Conservation (phyloP, 2,797 vertebrate genomes). For the Poeciliopsis infans region DNA sequence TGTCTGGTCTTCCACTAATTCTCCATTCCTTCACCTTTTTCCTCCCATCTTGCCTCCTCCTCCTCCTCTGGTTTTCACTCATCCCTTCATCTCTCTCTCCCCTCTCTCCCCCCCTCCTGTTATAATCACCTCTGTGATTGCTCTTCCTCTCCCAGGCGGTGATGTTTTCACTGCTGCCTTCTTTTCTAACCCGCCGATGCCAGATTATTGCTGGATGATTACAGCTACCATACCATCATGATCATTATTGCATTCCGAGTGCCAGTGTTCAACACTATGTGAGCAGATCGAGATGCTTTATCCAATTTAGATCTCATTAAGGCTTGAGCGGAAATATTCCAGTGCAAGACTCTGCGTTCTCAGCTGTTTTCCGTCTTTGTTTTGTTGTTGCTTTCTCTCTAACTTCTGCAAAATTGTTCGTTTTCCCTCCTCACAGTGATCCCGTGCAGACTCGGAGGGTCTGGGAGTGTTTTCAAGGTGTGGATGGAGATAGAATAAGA, state of each 20-base stretch:
- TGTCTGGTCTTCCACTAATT: constrained; percentile 36
- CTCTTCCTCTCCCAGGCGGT: constrained; percentile 72
- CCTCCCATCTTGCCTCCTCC: constrained; percentile 41
- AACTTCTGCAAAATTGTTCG: constrained; percentile 28
- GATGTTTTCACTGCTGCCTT: constrained; percentile 71
- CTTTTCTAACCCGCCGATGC: constrained; percentile 74
- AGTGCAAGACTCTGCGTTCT: constrained; percentile 46
- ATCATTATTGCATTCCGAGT: constrained; percentile 76
- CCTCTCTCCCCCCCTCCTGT: constrained; percentile 21
- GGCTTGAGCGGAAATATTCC: constrained; percentile 66
- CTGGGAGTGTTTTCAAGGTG: neutral
- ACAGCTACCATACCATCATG: constrained; percentile 73
- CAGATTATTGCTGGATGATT: constrained; percentile 78
- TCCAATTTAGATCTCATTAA: constrained; percentile 80
- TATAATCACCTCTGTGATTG: constrained; percentile 78
- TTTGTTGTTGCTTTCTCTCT: constrained; percentile 32
- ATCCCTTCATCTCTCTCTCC: constrained; percentile 45
- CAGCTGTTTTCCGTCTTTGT: constrained; percentile 33
- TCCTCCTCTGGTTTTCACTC: constrained; percentile 43
- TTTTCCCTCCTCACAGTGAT: constrained; percentile 23
- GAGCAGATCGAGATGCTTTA: constrained; percentile 70
- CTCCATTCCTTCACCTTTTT: constrained; percentile 42
- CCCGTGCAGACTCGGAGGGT: neutral
- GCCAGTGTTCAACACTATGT: constrained; percentile 63
- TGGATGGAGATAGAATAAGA: neutral